phyloP scores from a whole-genome alignment of 2,888 invertebrate species.

The Parnassius glacialis region DNA sequence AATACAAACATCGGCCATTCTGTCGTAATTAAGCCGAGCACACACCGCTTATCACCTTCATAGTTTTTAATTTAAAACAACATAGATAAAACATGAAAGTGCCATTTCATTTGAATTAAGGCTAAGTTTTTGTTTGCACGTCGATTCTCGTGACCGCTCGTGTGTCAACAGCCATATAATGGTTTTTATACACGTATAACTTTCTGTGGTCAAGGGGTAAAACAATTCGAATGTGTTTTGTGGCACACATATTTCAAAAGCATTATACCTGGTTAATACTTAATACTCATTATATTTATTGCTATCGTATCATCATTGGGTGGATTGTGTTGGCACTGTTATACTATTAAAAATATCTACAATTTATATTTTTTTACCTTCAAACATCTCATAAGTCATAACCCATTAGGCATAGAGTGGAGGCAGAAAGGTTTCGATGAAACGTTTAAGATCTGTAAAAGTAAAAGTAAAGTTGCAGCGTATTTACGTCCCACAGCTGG shows the following conservation, averaged over 20 bases:
- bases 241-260: neutral
- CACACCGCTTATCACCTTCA: constrained; percentile 45
- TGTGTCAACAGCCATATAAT: constrained; percentile 36
- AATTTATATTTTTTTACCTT: too few species aligned
- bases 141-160: constrained; percentile 39
- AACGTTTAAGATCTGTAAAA: too few species aligned
- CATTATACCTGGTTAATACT: too few species aligned
- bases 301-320: too few species aligned
- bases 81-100: constrained; percentile 43
- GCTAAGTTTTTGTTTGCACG: constrained; percentile 40
- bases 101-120: constrained; percentile 49
- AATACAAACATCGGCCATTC: constrained; percentile 52
- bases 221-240: neutral
- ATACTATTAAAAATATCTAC: too few species aligned
- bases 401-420: too few species aligned
- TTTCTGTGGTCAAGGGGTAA: constrained; percentile 1
- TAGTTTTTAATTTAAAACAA: constrained; percentile 57
- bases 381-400: too few species aligned
- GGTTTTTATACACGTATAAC: constrained; percentile 18
- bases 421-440: too few species aligned
- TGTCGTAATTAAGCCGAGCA: constrained; percentile 44
- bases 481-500: too few species aligned
- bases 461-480: too few species aligned
- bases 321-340: too few species aligned
- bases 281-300: too few species aligned